Conservation (phyloP, 2,113 vertebrate genomes). For the Strigops habroptila region DNA sequence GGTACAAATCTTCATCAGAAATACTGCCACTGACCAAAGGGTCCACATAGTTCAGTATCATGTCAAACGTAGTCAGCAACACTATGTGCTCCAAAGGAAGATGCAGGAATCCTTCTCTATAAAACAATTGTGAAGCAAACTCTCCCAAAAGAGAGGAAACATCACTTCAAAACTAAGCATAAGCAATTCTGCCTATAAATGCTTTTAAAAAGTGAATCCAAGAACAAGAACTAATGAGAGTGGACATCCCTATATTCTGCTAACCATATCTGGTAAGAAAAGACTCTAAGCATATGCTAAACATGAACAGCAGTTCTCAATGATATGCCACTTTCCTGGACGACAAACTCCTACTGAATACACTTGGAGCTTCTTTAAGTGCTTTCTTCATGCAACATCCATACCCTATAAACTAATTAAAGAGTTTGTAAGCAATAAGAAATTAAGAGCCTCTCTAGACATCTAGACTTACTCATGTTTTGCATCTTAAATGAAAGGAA, state of each 20-base stretch:
- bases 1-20: background rate
- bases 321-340: background rate
- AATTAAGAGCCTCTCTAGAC: background rate
- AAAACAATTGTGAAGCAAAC: background rate
- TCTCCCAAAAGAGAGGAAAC: background rate
- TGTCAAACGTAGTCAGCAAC: background rate
- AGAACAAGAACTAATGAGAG: background rate
- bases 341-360: background rate
- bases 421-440: background rate
- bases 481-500: background rate
- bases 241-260: background rate
- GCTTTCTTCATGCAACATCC: background rate
- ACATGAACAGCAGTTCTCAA: background rate
- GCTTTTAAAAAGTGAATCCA: background rate
- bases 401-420: background rate
- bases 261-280: background rate
- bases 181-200: background rate
- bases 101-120: background rate
- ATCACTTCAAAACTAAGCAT: background rate
- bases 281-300: background rate
- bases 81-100: background rate
- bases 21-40: background rate
- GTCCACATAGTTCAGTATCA: too few species aligned
- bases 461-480: background rate
- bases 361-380: background rate